Base-by-base conservation (phyloP, 2,113 vertebrate genomes). In the Pachycephala philippinensis region DNA sequence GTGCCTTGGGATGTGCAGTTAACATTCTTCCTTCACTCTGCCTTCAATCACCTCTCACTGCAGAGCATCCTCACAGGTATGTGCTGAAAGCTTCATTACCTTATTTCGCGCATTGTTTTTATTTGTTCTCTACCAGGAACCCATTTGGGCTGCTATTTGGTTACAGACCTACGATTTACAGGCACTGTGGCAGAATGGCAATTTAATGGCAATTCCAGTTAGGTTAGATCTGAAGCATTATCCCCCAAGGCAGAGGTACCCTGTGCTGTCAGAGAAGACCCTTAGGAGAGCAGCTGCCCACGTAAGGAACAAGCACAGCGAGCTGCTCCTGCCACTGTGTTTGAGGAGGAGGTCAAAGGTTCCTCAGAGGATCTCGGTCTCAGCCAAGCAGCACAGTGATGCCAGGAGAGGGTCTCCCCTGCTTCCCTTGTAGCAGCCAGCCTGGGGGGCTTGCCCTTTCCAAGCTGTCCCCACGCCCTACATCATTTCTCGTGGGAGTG, bases 301-400 rank as follows among this genome's bases (percentile, higher is more conserved):
- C 0, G 0, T 1, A 7, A 44, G 57, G 45, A 90, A 10, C 0
- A 16, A 74, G 66, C 3, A 22, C 50, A 54, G 77, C 1, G 3
- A 42, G 37, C 44, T 80, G 80, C 47, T 84, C n/a, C 74, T 42
- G 37, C 50, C 3, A 17, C 75, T 31, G 37, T 0, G 0, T 23
- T 74, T 54, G 52, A 75, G 87, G 31, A 59, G 57, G 65, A 93
- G 49, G 79, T 1, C 2, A 66, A 35, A 79, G 7, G 35, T 7
- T 14, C 72, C 13, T 59, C 33, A 40, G 26, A 90, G 30, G 49
- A 68, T 54, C 75, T 33, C 3, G 18, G 54, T 39, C 78, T 80
- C 0, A 16, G 78, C 39, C 57, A 63, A 68, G 44, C 56, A 60
- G 71, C 57, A 49, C 8, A 30, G 33, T 44, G 70, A 76, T 0